Percentiles rank a stretch among this genome's conserved stretches.
Conservation (phyloP, 2,888 invertebrate genomes). For the Sepioteuthis lessoniana region DNA sequence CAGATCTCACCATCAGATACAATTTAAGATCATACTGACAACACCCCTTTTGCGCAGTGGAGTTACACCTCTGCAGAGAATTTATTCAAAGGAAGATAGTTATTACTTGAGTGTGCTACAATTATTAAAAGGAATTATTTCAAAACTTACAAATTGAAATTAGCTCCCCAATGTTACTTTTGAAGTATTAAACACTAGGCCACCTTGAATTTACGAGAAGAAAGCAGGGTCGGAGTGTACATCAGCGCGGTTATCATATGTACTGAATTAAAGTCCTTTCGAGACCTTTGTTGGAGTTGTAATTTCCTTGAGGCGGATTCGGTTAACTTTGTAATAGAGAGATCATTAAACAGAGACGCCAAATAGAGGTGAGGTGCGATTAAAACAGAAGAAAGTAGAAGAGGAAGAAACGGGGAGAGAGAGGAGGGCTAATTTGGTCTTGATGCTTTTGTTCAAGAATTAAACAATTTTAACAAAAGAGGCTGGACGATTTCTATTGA, state of each 20-base stretch:
- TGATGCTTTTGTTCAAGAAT: not conserved
- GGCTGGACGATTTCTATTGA: not conserved
- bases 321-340: not conserved
- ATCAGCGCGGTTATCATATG: not conserved
- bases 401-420: not conserved
- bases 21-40: too few relatives aligned
- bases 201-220: too few relatives aligned
- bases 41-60: too few relatives aligned
- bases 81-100: too few relatives aligned
- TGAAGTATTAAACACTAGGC: too few relatives aligned
- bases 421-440: not conserved
- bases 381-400: not conserved
- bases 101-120: too few relatives aligned
- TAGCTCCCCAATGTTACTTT: too few relatives aligned
- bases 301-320: not conserved
- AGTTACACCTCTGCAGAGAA: too few relatives aligned
- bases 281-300: not conserved
- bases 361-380: not conserved
- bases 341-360: not conserved
- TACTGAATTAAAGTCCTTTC: not conserved
- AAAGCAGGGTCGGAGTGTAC: not conserved
- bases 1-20: too few relatives aligned
- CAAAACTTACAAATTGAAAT: too few relatives aligned
- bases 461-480: not conserved
- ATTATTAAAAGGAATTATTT: too few relatives aligned